Percentiles rank a stretch among this genome's conserved stretches.
Evolutionary conservation across 1,140 invertebrate genomes (phyloP).

Genomic region (Zaprionus davidi): DNA sequence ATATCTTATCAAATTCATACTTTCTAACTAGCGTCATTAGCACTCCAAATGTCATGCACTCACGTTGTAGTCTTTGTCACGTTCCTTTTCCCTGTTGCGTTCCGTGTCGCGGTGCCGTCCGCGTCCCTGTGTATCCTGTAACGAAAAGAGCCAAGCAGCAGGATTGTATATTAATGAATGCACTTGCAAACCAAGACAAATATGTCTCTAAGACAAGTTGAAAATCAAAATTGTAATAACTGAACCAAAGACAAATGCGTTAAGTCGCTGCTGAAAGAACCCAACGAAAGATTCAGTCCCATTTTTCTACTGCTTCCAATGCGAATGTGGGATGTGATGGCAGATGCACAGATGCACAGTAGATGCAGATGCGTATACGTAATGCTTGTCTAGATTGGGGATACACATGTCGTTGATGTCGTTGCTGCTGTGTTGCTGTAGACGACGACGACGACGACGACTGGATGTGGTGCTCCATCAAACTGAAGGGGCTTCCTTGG

Average conservation of each 20-base stretch:
- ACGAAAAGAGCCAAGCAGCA: conserved; percentile 40
- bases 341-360: neutral
- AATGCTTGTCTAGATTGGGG: neutral
- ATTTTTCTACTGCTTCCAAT: neutral
- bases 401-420: neutral
- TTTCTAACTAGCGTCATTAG: neutral
- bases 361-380: neutral
- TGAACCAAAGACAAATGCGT: conserved; percentile 10
- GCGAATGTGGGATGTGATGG: neutral
- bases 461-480: neutral
- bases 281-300: neutral
- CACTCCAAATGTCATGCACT: neutral
- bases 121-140: conserved; percentile 49
- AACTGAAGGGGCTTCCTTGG: neutral
- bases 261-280: conserved; percentile 1
- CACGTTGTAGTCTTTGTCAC: conserved; percentile 41
- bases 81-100: conserved; percentile 45
- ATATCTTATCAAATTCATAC: neutral
- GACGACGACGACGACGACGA: neutral
- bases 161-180: conserved; percentile 14
- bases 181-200: neutral
- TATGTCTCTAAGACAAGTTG: conserved; percentile 17
- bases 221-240: conserved; percentile 19
- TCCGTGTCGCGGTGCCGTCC: conserved; percentile 50
- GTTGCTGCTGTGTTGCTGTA: neutral